Conservation (phyloP, 2,797 vertebrate genomes). For the Sebastes itinus region DNA sequence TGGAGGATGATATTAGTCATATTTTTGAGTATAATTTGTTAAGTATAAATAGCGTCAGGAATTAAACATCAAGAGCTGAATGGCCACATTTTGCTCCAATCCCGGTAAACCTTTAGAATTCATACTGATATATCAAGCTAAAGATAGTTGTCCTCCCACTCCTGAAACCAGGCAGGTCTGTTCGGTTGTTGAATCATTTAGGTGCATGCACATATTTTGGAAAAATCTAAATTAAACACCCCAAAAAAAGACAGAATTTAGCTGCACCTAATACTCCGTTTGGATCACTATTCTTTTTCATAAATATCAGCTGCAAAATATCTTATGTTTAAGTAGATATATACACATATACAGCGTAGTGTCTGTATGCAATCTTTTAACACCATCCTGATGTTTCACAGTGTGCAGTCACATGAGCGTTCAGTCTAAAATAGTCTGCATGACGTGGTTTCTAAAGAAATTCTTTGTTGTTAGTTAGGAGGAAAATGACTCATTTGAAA, state of each 20-base stretch:
- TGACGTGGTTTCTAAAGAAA: not conserved
- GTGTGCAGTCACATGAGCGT: conserved; percentile 33
- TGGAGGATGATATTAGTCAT: not conserved
- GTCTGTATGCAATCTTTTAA: not conserved
- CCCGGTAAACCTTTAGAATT: not conserved
- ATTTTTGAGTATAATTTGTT: not conserved
- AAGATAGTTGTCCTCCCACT: not conserved
- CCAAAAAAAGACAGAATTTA: not conserved
- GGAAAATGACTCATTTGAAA: not conserved
- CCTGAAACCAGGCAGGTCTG: not conserved
- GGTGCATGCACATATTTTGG: not conserved
- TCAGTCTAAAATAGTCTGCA: conserved; percentile 6
- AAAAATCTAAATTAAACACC: not conserved
- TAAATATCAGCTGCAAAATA: conserved; percentile 36
- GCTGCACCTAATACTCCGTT: not conserved
- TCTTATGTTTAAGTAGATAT: conserved; percentile 3
- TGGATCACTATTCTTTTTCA: not conserved
- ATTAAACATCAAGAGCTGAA: not conserved
- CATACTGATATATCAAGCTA: not conserved
- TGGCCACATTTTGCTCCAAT: not conserved
- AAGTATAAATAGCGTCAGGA: not conserved
- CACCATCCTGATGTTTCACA: conserved; percentile 33
- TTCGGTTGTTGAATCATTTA: not conserved
- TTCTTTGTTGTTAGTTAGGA: not conserved
- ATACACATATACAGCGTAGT: not conserved